Evolutionary conservation across 2,797 vertebrate genomes (phyloP), one percentile per base, ranked within the genome.

Genomic region (Corythornis leucogaster): DNA sequence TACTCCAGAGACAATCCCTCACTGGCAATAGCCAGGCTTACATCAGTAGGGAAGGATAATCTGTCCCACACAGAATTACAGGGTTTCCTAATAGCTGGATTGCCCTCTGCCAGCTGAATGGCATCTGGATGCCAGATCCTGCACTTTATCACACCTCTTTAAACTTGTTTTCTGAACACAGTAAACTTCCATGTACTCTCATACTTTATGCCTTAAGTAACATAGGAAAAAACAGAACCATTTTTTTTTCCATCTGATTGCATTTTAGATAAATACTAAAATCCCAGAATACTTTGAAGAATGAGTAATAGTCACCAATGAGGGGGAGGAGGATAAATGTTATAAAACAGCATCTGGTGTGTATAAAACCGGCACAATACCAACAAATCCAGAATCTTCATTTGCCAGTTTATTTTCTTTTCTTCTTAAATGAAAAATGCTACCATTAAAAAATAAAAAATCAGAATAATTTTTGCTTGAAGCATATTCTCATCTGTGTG

Each of bases 341-440:
- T 95, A 90, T 94, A 93, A 93, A 96, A 89, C 87, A 93, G 90
- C 46, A 62, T 93, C 94, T 92, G 84, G 70, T 19, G 24, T 91
- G 67, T 86, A 93, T 74, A 58, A 95, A 92, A 92, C 85, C 75
- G 91, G 35, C 46, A 94, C 53, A 76, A 84, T 87, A 91, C 74
- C 28, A 30, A 92, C 48, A 92, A 94, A 93, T 76, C 48, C 83
- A 64, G 79, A 71, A 40, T 69, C 43, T 83, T 74, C 80, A 93
- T 64, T 6, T 77, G 57, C 15, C 53, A 67, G 48, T 28, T 91
- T 80, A 38, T 85, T 87, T 87, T 53, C 33, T 90, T 92, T 50
- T 74, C 31, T 62, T 69, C 75, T 87, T 75, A 79, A 80, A 75
- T 48, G 59, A 89, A 94, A 91, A 91, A 84, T 24, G 12, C 35